phyloP scores from a whole-genome alignment of 2,113 vertebrate species.

The Neotoma lepida region DNA sequence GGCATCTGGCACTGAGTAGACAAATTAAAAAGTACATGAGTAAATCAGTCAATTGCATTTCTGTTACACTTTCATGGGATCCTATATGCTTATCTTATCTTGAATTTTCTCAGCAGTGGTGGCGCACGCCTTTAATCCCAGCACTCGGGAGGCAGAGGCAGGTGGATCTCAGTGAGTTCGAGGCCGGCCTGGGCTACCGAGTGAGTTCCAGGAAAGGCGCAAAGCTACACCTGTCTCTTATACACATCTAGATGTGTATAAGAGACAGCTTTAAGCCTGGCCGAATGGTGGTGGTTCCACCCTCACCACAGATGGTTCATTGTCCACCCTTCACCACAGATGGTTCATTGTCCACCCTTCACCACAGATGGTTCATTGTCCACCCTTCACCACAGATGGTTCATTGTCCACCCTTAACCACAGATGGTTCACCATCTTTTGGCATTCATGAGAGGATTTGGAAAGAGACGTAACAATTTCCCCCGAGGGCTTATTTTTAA shows the following conservation, averaged over 20 bases:
- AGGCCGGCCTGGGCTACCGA: no score
- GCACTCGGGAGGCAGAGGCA: no score
- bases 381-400: slow-evolving; percentile 52
- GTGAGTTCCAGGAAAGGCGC: no score
- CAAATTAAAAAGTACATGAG: not conserved
- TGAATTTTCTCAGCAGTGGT: no score
- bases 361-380: not conserved
- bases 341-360: no score
- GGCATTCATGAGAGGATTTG: slow-evolving; percentile 68
- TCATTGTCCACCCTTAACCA: slow-evolving; percentile 72
- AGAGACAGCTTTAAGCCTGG: no score
- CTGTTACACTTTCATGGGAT: not conserved
- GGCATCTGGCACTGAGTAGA: not conserved
- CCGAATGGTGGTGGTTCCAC: slow-evolving; percentile 67
- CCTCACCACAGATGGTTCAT: slow-evolving; percentile 37
- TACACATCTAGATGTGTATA: no score
- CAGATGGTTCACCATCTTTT: slow-evolving; percentile 61
- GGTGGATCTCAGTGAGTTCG: no score
- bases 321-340: slow-evolving; percentile 75
- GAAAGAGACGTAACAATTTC: slow-evolving; percentile 75
- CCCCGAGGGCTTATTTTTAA: slow-evolving; percentile 80
- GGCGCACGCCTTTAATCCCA: no score
- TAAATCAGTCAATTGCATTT: not conserved
- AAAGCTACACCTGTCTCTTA: no score
- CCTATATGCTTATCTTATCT: not conserved